These are phyloP conservation scores for Apostichopus leukothele DNA, from an alignment of 53 echinoderm and acorn worm species.

Conservation along the genomic window DNA sequence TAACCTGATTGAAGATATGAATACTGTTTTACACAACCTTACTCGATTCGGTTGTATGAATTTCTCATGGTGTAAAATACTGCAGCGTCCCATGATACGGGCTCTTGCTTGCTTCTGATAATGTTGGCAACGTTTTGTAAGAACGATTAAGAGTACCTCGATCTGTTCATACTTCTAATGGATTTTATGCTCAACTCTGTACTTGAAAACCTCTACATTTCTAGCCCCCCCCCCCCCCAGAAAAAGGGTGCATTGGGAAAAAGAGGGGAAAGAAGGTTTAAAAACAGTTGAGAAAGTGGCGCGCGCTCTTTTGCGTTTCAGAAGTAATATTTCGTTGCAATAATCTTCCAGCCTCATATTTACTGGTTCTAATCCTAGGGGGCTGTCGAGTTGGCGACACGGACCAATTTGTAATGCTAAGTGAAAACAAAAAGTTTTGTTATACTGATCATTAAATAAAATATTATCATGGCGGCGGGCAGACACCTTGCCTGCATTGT, in stretches of 20 bases:
- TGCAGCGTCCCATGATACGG: too few relatives aligned
- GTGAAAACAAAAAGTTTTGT: slow-evolving; percentile 19
- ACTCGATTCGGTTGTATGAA: too few relatives aligned
- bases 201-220: not conserved
- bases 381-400: slow-evolving; percentile 36
- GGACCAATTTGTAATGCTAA: slow-evolving; percentile 44
- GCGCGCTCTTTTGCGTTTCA: too few relatives aligned
- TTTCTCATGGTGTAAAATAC: too few relatives aligned
- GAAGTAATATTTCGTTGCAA: slow-evolving; percentile 30
- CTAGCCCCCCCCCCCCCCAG: not conserved
- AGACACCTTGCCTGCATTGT: slow-evolving; percentile 26
- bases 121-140: too few relatives aligned
- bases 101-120: too few relatives aligned
- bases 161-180: not conserved
- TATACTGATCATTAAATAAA: slow-evolving; percentile 40
- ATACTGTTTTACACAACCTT: too few relatives aligned
- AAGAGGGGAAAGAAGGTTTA: too few relatives aligned
- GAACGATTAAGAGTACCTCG: too few relatives aligned
- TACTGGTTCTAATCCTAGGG: slow-evolving; percentile 21
- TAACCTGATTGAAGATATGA: too few relatives aligned
- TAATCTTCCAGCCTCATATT: slow-evolving; percentile 29
- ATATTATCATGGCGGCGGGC: slow-evolving; percentile 16
- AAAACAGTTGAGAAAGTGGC: too few relatives aligned
- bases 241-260: too few relatives aligned
- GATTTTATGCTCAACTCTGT: not conserved